Conservation (phyloP, 2,888 invertebrate species). For the Dione vanillae region DNA sequence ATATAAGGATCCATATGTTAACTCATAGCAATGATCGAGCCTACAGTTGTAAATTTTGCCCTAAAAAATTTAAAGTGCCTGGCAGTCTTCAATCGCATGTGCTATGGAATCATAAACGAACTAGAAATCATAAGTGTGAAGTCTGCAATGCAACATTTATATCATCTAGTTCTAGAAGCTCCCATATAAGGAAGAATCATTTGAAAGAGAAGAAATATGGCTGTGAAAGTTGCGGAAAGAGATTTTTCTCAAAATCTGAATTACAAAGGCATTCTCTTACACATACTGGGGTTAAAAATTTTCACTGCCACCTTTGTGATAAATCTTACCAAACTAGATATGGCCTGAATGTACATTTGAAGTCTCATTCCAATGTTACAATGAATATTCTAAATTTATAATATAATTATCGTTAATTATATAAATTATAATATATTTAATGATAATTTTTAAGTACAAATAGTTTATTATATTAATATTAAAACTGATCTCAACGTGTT, state of each 20-base stretch:
- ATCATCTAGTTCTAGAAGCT: conserved; percentile 74
- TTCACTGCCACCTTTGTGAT: conserved; percentile 77
- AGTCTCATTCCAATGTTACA: conserved; percentile 66
- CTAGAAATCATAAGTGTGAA: conserved; percentile 77
- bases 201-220: conserved; percentile 78
- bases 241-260: conserved; percentile 78
- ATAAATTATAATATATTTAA: too few relatives aligned
- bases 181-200: conserved; percentile 77
- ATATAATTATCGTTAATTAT: too few relatives aligned
- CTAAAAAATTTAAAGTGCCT: conserved; percentile 79
- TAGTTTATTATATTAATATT: conserved; percentile 9
- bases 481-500: conserved; percentile 29
- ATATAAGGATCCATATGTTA: conserved; percentile 77
- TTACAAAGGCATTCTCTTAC: conserved; percentile 75
- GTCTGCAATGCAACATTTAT: conserved; percentile 78
- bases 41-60: conserved; percentile 77
- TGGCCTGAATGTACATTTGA: conserved; percentile 78
- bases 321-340: conserved; percentile 80
- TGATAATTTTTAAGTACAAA: conserved; percentile 28
- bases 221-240: conserved; percentile 75
- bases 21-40: conserved; percentile 72
- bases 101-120: conserved; percentile 78
- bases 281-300: conserved; percentile 79
- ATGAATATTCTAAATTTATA: conserved; percentile 58
- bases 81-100: conserved; percentile 76